These are phyloP conservation scores for Drosophila equinoxialis DNA, from an alignment of 1,140 invertebrate species.

Conservation along the genomic window DNA sequence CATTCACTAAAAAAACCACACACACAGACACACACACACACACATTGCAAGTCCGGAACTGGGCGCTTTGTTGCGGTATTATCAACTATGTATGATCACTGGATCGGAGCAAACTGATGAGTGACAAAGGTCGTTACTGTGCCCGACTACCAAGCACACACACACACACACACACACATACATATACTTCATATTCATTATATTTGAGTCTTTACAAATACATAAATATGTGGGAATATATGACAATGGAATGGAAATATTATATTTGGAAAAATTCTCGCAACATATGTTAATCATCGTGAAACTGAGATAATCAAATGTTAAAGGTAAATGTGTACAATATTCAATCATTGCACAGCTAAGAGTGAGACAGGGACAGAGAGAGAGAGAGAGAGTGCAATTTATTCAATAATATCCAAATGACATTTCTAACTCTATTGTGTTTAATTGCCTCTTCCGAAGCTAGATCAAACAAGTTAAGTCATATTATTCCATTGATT, in stretches of 20 bases:
- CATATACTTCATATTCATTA: neutral
- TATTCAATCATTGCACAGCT: too few relatives aligned
- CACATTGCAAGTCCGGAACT: constrained; percentile 57
- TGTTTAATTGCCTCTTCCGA: too few relatives aligned
- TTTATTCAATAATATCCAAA: too few relatives aligned
- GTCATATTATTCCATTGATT: too few relatives aligned
- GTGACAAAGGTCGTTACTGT: constrained; percentile 7
- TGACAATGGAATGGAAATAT: constrained; percentile 10
- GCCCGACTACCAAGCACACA: neutral
- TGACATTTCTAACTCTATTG: too few relatives aligned
- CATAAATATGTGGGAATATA: neutral
- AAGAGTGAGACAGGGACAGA: too few relatives aligned
- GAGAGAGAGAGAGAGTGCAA: too few relatives aligned
- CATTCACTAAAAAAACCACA: constrained; percentile 1
- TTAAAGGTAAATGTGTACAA: too few relatives aligned
- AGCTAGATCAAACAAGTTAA: too few relatives aligned
- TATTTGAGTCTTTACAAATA: constrained; percentile 2
- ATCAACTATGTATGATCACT: constrained; percentile 40
- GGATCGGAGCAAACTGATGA: constrained; percentile 37
- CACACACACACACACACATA: neutral
- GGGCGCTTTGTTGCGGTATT: constrained; percentile 70
- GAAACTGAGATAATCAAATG: neutral
- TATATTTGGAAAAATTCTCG: neutral
- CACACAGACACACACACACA: constrained; percentile 2
- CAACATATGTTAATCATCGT: neutral